These are phyloP conservation scores for Rhinoraja longicauda DNA, from an alignment of 2,797 vertebrate species.

Conservation along the genomic window DNA sequence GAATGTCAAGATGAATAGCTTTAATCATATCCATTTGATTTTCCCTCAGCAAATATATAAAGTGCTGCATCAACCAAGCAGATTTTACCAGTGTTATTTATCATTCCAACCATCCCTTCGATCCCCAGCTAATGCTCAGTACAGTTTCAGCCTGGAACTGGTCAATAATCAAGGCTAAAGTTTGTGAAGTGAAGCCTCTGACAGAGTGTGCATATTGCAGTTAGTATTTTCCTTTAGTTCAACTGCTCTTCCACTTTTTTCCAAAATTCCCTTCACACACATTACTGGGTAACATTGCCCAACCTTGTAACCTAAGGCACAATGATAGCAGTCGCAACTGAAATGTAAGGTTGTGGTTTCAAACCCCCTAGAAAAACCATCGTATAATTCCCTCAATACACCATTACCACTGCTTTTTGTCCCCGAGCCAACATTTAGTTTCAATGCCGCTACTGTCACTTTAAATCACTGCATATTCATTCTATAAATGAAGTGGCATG, in stretches of 20 bases:
- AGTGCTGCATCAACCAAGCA: conserved; percentile 24
- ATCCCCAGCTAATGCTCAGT: conserved; percentile 15
- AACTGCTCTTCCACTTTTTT: background rate
- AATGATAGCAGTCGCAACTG: background rate
- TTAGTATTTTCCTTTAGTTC: background rate
- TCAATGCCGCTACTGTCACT: background rate
- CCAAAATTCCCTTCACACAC: background rate
- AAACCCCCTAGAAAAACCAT: background rate
- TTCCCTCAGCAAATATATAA: conserved; percentile 32
- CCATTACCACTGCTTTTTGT: background rate
- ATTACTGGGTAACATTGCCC: background rate
- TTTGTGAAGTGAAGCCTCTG: background rate
- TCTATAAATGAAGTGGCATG: too few relatives aligned
- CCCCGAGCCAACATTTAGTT: background rate
- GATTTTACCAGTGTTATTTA: conserved; percentile 26
- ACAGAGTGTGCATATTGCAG: background rate
- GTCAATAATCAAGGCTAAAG: background rate
- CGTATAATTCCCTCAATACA: background rate
- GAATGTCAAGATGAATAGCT: conserved; percentile 35
- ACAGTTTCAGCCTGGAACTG: conserved; percentile 7
- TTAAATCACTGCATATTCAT: background rate
- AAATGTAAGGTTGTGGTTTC: background rate
- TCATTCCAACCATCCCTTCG: conserved; percentile 30
- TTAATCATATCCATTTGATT: conserved; percentile 36
- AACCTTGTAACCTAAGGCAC: background rate